Evolutionary conservation across 2,113 vertebrate species (phyloP).

Genomic region (Polyodon spathula): DNA sequence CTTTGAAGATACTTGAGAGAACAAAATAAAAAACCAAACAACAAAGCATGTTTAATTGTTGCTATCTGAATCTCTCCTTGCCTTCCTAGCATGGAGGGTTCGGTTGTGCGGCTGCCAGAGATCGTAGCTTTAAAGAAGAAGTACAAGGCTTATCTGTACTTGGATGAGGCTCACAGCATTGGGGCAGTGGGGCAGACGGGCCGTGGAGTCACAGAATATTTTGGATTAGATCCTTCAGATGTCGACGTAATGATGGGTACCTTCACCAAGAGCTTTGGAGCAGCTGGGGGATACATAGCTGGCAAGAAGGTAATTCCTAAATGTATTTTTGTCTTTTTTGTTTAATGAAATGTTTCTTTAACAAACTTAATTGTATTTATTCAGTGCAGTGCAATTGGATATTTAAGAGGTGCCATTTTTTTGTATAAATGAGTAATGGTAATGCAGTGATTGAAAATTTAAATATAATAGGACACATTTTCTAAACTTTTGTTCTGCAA

Average conservation of each 20-base stretch:
- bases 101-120: conserved; percentile 72
- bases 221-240: conserved; percentile 48
- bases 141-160: conserved; percentile 87
- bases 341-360: too few relatives aligned
- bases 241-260: conserved; percentile 87
- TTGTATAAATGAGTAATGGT: too few relatives aligned
- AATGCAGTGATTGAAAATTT: too few relatives aligned
- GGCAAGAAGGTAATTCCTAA: conserved; percentile 71
- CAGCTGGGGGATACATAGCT: conserved; percentile 81
- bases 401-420: too few relatives aligned
- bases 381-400: too few relatives aligned
- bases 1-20: neutral
- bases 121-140: conserved; percentile 83
- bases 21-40: neutral
- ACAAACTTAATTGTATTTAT: too few relatives aligned
- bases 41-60: neutral
- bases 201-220: too few relatives aligned
- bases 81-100: conserved; percentile 80
- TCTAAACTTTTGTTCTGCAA: too few relatives aligned
- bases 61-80: conserved; percentile 19
- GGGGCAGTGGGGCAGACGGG: conserved; percentile 38
- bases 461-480: too few relatives aligned
- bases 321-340: too few relatives aligned
- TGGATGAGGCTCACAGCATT: conserved; percentile 90
- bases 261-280: conserved; percentile 87